phyloP scores from a whole-genome alignment of 1,140 invertebrate genomes.

The Zaprionus gabonicus region DNA sequence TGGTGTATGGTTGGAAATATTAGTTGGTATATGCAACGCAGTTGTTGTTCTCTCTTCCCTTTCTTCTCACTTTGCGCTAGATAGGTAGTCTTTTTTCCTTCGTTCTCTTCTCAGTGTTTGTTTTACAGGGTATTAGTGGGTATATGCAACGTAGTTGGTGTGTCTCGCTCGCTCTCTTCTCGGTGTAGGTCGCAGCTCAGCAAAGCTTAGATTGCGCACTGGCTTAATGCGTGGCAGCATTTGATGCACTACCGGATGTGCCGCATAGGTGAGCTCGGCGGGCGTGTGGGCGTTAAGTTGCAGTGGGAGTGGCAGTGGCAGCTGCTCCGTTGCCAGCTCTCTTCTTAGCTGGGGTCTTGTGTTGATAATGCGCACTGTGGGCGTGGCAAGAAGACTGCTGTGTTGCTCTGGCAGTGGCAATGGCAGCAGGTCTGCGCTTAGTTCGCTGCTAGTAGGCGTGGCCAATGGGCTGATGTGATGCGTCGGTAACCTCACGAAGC shows the following conservation, averaged over 20 bases:
- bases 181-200: constrained; percentile 49
- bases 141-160: background rate
- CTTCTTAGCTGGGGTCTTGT: background rate
- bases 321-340: background rate
- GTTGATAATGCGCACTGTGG: constrained; percentile 49
- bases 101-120: too few species aligned
- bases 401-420: background rate
- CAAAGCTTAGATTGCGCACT: constrained; percentile 65
- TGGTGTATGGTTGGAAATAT: too few species aligned
- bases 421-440: background rate
- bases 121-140: background rate
- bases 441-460: background rate
- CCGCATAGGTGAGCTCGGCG: constrained; percentile 71
- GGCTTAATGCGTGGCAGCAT: constrained; percentile 71
- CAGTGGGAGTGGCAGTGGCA: background rate
- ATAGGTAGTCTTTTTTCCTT: too few species aligned
- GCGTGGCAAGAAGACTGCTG: constrained; percentile 11
- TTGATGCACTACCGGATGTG: constrained; percentile 69
- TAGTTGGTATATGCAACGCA: too few species aligned
- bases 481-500: constrained; percentile 62
- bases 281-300: constrained; percentile 53
- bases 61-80: too few species aligned
- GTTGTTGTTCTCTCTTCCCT: too few species aligned
- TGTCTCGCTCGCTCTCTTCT: constrained; percentile 36
- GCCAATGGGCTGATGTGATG: background rate